Evolutionary conservation across 2,797 vertebrate genomes (phyloP).

Genomic region (Iguana delicatissima): DNA sequence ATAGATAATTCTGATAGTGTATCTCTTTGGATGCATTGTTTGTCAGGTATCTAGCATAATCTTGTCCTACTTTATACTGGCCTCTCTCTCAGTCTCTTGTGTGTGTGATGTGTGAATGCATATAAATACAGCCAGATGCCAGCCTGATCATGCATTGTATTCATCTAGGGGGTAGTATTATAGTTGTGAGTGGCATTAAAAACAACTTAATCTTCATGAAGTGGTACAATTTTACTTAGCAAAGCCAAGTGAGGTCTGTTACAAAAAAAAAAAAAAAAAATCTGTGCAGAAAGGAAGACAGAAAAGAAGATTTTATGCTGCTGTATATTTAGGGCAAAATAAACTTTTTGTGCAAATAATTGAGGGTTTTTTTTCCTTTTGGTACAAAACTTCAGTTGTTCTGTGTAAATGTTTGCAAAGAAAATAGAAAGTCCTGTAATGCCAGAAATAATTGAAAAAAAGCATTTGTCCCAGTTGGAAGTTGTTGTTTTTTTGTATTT

Average conservation of each 20-base stretch:
- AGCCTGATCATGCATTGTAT: not conserved
- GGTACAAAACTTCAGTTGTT: too few species aligned
- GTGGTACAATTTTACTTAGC: not conserved
- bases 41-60: not conserved
- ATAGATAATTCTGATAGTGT: not conserved
- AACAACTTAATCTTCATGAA: constrained; percentile 15
- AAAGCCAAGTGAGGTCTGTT: not conserved
- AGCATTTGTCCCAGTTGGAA: too few species aligned
- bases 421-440: too few species aligned
- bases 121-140: not conserved
- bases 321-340: too few species aligned
- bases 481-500: too few species aligned
- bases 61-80: not conserved
- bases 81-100: not conserved
- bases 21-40: not conserved
- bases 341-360: too few species aligned
- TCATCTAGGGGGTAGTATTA: not conserved
- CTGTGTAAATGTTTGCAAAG: too few species aligned
- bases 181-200: constrained; percentile 5
- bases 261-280: too few species aligned
- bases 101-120: not conserved
- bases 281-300: too few species aligned
- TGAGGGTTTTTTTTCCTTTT: too few species aligned
- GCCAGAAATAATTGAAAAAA: too few species aligned
- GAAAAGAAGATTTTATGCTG: too few species aligned